Evolutionary conservation across 2,888 invertebrate genomes (phyloP).

Genomic region (Drosophila lacicola): DNA sequence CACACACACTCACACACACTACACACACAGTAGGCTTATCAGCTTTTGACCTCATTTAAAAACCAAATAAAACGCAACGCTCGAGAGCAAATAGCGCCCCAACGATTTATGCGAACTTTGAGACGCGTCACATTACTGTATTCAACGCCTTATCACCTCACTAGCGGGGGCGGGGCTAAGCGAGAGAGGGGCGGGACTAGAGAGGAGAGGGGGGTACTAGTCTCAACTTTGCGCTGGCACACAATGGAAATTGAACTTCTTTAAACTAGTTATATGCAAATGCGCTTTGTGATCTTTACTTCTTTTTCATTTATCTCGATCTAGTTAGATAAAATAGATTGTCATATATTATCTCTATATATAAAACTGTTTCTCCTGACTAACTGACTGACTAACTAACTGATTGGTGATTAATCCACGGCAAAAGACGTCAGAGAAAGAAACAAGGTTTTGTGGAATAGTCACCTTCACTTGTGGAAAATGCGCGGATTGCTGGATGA

Average conservation of each 20-base stretch:
- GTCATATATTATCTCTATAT: neutral
- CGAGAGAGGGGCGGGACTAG: neutral
- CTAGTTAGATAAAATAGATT: neutral
- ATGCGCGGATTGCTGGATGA: no score
- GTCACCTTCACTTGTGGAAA: no score
- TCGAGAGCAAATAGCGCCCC: conserved; percentile 62
- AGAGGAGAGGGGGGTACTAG: neutral
- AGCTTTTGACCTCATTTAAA: conserved; percentile 80
- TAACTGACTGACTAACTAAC: no score
- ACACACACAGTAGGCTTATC: conserved; percentile 56
- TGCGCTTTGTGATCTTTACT: no score
- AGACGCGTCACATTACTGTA: conserved; percentile 45
- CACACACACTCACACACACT: neutral
- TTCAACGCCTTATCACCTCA: conserved; percentile 44
- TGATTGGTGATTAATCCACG: no score
- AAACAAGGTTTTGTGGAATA: no score
- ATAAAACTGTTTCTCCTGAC: no score
- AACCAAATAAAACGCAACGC: conserved; percentile 71
- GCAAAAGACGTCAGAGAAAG: no score
- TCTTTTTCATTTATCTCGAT: neutral
- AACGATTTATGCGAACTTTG: conserved; percentile 69
- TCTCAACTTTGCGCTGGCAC: conserved; percentile 12
- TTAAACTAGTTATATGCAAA: neutral
- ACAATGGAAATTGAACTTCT: neutral
- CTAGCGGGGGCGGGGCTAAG: neutral